phyloP scores from a whole-genome alignment of 2,113 vertebrate genomes.

The Aphelocoma coerulescens region DNA sequence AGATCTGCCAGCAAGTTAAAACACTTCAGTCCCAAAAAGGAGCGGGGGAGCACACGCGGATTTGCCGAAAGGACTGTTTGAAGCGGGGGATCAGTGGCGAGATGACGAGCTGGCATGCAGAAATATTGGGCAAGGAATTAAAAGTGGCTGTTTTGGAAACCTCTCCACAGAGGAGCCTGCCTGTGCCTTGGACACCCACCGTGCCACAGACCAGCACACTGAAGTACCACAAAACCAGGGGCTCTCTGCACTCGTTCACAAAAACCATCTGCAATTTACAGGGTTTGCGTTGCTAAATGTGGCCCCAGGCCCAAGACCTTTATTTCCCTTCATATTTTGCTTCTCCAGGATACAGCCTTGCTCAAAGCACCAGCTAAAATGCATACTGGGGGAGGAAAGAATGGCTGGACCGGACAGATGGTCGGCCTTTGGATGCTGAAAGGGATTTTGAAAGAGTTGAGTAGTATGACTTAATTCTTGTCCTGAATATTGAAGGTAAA shows the following conservation, averaged over 20 bases:
- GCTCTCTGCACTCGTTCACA: background rate
- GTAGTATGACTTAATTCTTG: background rate
- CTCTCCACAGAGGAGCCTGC: background rate
- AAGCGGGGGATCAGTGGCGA: background rate
- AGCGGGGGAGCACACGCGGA: background rate
- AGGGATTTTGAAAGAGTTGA: background rate
- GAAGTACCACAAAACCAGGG: background rate
- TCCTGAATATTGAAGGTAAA: conserved; percentile 18
- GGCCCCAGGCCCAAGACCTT: background rate
- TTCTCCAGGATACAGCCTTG: background rate
- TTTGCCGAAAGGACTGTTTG: background rate
- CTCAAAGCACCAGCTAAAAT: background rate
- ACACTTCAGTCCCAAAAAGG: too few relatives aligned
- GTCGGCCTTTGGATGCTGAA: conserved; percentile 6
- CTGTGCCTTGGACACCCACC: background rate
- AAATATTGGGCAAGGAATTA: background rate
- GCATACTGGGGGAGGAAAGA: background rate
- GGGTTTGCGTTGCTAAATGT: background rate
- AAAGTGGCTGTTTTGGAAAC: background rate
- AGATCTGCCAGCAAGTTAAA: background rate
- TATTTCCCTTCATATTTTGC: background rate
- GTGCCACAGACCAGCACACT: background rate
- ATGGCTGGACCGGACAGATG: background rate
- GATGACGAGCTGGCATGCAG: background rate
- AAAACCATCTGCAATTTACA: background rate